These are phyloP conservation scores for Drosophila multiciliata DNA, from an alignment of 2,888 invertebrate genomes.

Conservation along the genomic window DNA sequence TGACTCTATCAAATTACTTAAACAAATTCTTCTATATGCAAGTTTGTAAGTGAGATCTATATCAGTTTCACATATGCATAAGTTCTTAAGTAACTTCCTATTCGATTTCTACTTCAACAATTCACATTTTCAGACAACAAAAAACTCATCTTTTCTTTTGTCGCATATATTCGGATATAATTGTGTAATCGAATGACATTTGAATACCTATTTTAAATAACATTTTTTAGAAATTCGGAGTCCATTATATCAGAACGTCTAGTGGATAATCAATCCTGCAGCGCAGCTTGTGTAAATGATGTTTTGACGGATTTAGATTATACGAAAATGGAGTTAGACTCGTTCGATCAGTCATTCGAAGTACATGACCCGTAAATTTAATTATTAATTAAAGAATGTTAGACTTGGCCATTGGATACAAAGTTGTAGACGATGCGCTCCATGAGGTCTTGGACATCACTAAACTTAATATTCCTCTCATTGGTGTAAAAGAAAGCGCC, in stretches of 20 bases:
- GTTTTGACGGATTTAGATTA: too few species aligned
- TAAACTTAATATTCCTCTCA: slow-evolving; percentile 22
- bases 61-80: background rate
- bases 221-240: too few species aligned
- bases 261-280: too few species aligned
- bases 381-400: background rate
- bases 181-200: background rate
- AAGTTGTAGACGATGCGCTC: slow-evolving; percentile 43
- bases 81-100: background rate
- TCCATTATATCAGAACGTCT: too few species aligned
- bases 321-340: too few species aligned
- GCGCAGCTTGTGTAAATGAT: too few species aligned
- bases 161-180: too few species aligned
- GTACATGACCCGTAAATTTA: background rate
- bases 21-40: too few species aligned
- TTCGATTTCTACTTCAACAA: background rate
- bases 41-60: background rate
- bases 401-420: slow-evolving; percentile 7
- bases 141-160: background rate
- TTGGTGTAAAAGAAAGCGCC: slow-evolving; percentile 47
- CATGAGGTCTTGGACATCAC: slow-evolving; percentile 33
- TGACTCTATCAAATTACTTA: background rate
- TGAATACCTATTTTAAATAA: background rate
- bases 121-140: background rate
- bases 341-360: background rate